These are phyloP conservation scores for Ferdinandea cuprea DNA, from an alignment of 2,888 invertebrate species.

Conservation along the genomic window DNA sequence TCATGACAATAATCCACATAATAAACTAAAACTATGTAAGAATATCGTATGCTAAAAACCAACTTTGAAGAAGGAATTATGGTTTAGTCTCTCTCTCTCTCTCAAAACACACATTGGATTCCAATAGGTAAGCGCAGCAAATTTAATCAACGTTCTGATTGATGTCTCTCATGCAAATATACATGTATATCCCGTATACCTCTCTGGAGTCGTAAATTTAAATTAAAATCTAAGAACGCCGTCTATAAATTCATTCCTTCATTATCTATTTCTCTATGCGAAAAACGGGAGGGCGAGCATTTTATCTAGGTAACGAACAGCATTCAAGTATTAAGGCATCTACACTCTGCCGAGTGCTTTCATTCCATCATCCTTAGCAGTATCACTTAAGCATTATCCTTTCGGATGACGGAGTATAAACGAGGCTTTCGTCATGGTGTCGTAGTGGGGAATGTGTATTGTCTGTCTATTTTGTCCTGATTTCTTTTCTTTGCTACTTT, in stretches of 20 bases:
- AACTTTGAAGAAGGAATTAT: too few relatives aligned
- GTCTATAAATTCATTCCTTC: conserved; percentile 34
- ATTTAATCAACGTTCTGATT: too few relatives aligned
- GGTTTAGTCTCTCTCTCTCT: too few relatives aligned
- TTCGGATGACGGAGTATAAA: conserved; percentile 63
- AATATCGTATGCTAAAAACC: too few relatives aligned
- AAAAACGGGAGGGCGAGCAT: not conserved
- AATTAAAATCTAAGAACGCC: conserved; percentile 38
- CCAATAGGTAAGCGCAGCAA: too few relatives aligned
- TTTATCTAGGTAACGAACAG: conserved; percentile 34
- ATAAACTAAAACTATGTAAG: too few relatives aligned
- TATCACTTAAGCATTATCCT: conserved; percentile 66
- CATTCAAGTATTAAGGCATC: conserved; percentile 27
- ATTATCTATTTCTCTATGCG: conserved; percentile 15
- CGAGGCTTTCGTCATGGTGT: conserved; percentile 53
- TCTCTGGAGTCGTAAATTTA: conserved; percentile 21
- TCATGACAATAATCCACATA: too few relatives aligned
- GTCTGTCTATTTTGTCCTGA: conserved; percentile 33
- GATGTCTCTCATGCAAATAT: conserved; percentile 29
- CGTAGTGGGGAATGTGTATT: conserved; percentile 28
- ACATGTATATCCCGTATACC: not conserved
- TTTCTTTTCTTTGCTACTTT: not conserved
- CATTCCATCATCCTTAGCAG: conserved; percentile 33
- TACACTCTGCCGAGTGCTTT: conserved; percentile 27
- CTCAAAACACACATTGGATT: too few relatives aligned